These are phyloP conservation scores for Gadus chalcogrammus DNA, from an alignment of 2,113 vertebrate genomes.

Conservation along the genomic window DNA sequence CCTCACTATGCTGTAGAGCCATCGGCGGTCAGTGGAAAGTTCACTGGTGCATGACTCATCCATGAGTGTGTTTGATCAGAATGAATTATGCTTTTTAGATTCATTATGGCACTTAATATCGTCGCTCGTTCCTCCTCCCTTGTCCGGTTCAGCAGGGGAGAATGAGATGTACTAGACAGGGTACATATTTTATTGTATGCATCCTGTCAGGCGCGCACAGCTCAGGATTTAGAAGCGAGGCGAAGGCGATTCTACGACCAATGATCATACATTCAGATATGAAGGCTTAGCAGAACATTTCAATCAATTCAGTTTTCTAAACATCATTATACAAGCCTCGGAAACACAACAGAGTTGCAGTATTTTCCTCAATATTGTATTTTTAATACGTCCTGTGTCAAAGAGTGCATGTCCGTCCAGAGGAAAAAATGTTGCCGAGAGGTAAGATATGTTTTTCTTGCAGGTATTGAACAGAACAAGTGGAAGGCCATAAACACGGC, in stretches of 20 bases:
- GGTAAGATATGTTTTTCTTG: constrained; percentile 16
- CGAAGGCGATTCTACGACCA: no score
- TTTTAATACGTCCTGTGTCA: no score
- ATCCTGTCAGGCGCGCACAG: constrained; percentile 60
- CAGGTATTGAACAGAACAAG: constrained; percentile 18
- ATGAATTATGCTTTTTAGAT: constrained; percentile 76
- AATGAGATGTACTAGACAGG: constrained; percentile 72
- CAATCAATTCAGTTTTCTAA: no score
- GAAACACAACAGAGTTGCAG: no score
- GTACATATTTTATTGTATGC: constrained; percentile 72
- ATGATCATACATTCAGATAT: no score
- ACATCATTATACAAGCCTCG: no score
- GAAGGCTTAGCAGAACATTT: no score
- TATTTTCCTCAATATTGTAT: no score
- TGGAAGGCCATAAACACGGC: constrained; percentile 52
- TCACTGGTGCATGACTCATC: constrained; percentile 72
- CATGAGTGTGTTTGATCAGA: constrained; percentile 70
- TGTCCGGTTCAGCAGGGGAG: constrained; percentile 56
- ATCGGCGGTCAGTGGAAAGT: constrained; percentile 65
- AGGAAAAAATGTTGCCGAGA: background rate
- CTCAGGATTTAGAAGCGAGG: constrained; percentile 43
- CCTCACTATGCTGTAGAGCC: constrained; percentile 48
- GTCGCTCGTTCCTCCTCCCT: constrained; percentile 68
- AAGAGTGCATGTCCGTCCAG: no score
- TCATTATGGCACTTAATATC: constrained; percentile 77